Conservation (phyloP, 1,140 invertebrate species). For the Cryptotermes secundus region DNA sequence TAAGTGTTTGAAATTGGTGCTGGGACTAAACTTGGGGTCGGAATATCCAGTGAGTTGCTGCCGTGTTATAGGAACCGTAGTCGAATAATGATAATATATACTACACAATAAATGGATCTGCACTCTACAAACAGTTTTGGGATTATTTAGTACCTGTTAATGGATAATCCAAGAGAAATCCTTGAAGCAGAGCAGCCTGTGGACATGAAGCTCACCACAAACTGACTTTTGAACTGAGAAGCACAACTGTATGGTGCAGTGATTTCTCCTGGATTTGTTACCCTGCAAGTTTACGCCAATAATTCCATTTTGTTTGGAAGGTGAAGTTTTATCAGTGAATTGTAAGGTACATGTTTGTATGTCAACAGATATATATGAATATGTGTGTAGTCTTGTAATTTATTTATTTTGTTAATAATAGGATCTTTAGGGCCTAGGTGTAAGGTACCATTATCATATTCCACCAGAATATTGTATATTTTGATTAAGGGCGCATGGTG, state of each 20-base stretch:
- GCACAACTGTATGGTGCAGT: neutral
- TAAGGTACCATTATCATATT: constrained; percentile 34
- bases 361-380: constrained; percentile 9
- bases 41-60: constrained; percentile 17
- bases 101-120: neutral
- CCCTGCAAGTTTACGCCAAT: neutral
- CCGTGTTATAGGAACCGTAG: neutral
- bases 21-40: constrained; percentile 21
- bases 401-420: constrained; percentile 35
- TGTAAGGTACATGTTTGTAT: constrained; percentile 20
- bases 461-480: constrained; percentile 31
- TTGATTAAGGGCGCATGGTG: constrained; percentile 31
- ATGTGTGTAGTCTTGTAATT: constrained; percentile 31
- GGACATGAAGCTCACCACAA: neutral
- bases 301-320: constrained; percentile 21
- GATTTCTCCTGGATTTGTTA: constrained; percentile 19
- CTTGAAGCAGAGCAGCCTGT: neutral
- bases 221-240: neutral
- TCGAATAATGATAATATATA: neutral
- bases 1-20: constrained; percentile 32
- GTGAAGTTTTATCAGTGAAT: neutral
- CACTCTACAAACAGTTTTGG: neutral
- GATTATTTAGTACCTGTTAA: neutral
- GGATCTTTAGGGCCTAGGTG: constrained; percentile 35
- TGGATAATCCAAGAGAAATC: neutral